phyloP scores from a whole-genome alignment of 2,888 invertebrate genomes.

The Acronicta leporina region DNA sequence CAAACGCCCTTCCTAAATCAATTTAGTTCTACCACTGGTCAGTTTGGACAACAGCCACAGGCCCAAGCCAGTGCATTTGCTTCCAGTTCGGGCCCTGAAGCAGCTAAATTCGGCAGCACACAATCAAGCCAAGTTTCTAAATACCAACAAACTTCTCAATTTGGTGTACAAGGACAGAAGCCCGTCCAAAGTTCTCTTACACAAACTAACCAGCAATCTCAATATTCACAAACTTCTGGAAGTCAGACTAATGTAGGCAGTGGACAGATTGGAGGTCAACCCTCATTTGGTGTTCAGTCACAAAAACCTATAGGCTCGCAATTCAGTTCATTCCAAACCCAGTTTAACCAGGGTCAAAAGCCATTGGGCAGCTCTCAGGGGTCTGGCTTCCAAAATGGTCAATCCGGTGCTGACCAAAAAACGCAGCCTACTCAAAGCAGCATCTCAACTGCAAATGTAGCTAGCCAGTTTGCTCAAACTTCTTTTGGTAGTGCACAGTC shows the following conservation, averaged over 20 bases:
- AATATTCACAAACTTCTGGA: slow-evolving; percentile 34
- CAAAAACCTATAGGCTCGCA: slow-evolving; percentile 38
- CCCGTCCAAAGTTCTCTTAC: slow-evolving; percentile 25
- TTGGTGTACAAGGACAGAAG: slow-evolving; percentile 28
- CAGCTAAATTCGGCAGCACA: slow-evolving; percentile 20
- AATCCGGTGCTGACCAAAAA: slow-evolving; percentile 12
- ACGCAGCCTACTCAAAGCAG: slow-evolving; percentile 14
- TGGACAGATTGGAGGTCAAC: slow-evolving; percentile 27
- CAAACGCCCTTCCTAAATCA: slow-evolving; percentile 5
- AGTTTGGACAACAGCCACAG: slow-evolving; percentile 28
- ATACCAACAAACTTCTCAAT: slow-evolving; percentile 29
- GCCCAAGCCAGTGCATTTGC: slow-evolving; percentile 32
- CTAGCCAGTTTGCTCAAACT: slow-evolving; percentile 3
- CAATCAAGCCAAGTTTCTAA: slow-evolving; percentile 34
- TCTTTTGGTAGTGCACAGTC: slow-evolving; percentile 7
- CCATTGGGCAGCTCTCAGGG: slow-evolving; percentile 21
- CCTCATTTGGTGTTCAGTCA: slow-evolving; percentile 48
- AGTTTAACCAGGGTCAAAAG: slow-evolving; percentile 25
- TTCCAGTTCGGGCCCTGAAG: slow-evolving; percentile 23
- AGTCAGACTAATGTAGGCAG: slow-evolving; percentile 37
- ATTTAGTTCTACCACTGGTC: slow-evolving; percentile 17
- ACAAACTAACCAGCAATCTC: slow-evolving; percentile 31
- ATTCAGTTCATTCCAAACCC: slow-evolving; percentile 20
- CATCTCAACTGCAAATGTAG: slow-evolving; percentile 6
- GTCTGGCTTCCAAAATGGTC: slow-evolving; percentile 24